Evolutionary conservation across 2,888 invertebrate species (phyloP), one percentile per base, ranked within the genome.

Genomic region (Sericinus montela): DNA sequence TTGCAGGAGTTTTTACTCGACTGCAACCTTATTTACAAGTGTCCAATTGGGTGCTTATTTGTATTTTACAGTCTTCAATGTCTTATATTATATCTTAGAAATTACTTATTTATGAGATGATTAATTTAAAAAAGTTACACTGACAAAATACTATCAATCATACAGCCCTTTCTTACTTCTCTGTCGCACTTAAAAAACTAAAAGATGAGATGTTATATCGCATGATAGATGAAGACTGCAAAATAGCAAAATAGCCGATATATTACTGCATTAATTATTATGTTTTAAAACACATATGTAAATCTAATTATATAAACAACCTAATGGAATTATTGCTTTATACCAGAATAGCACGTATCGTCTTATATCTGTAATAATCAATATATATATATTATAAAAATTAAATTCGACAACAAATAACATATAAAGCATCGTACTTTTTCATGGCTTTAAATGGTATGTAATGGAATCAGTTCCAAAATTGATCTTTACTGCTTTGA

Each of bases 1-100:
- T 69, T 69, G 71, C 78, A 64, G 74, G 67, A 66, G 45, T 38
- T 51, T 36, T n/a, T 23, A 2, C 53, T 68, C 70, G 52, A 68
- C 75, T 60, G 75, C 66, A 69, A 67, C 58, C 61, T 63, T 74
- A 74, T 72, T 23, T 73, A 73, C 72, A 75, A 60, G 55, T 57
- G 52, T 65, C 63, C 66, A 67, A 62, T 54, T 45, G 38, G 40
- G 41, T 45, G 43, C 42, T 53, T 55, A 8, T 56, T 51, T 45
- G 57, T 57, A 65, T 59, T 25, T 57, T 63, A 65, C 67, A 67
- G 60, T 55, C 62, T 51, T 34, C 32, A 6, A 7, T 19, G 5
- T 19, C 19, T 5, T 19, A 19, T 11, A 11, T 13, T 25, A 32
- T n/a, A n/a, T n/a, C n/a, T 32, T 25, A 9, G 7, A 32, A 32